These are phyloP conservation scores for Oceanodroma leucorhoa DNA, from an alignment of 2,797 vertebrate species.

Conservation along the genomic window DNA sequence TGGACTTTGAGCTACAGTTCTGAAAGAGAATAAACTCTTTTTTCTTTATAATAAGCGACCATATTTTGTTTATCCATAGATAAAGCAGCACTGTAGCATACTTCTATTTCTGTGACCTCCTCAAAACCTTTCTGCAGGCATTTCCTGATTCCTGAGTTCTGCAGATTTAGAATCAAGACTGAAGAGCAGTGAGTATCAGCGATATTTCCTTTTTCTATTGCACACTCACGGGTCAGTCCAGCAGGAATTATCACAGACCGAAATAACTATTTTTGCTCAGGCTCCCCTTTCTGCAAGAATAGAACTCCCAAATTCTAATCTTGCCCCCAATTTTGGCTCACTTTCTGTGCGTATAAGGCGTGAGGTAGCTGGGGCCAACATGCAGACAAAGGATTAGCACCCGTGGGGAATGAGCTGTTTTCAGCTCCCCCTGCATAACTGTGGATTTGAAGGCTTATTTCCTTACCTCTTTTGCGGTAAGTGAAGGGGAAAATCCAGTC, in stretches of 20 bases:
- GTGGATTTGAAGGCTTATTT: constrained; percentile 11
- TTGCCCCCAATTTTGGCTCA: not conserved
- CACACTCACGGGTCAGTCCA: rapidly evolving
- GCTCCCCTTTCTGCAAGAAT: not conserved
- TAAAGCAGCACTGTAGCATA: not conserved
- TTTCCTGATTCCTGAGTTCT: constrained; percentile 21
- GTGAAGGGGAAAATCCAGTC: not conserved
- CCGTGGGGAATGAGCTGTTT: not conserved
- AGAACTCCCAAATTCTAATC: not conserved
- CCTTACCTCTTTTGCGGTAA: not conserved
- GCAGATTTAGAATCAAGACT: not conserved
- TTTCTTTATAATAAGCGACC: not conserved
- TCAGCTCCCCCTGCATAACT: not conserved
- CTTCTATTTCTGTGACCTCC: constrained; percentile 28
- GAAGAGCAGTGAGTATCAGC: not conserved
- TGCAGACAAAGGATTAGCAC: constrained; percentile 6
- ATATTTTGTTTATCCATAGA: constrained; percentile 32
- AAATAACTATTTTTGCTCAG: not conserved
- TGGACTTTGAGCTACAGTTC: not conserved
- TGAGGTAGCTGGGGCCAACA: not conserved
- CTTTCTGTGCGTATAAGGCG: not conserved
- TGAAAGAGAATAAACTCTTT: not conserved
- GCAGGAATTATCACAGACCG: not conserved
- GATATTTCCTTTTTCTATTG: constrained; percentile 12
- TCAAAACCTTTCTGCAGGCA: constrained; percentile 37